These are phyloP conservation scores for Felis chaus DNA, from an alignment of 2,113 vertebrate genomes.

Conservation along the genomic window DNA sequence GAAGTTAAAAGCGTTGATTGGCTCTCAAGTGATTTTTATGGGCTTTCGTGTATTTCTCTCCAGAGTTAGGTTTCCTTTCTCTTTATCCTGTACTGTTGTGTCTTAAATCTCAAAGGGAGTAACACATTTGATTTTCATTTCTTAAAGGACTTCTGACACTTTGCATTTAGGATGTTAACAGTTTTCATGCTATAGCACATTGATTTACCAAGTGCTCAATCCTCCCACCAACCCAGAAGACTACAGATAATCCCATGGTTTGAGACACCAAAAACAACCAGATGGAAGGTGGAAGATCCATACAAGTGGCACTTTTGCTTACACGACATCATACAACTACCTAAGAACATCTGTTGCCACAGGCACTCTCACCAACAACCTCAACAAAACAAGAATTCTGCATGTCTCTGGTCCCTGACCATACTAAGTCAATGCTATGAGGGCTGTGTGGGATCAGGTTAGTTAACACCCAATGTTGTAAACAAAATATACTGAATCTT, in stretches of 20 bases:
- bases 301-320: neutral
- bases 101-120: neutral
- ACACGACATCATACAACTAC: no score
- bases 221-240: neutral
- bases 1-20: neutral
- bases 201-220: neutral
- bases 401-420: neutral
- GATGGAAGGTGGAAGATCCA: neutral
- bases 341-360: rapidly evolving
- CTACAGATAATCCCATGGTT: neutral
- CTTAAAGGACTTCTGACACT: neutral
- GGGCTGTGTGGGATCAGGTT: neutral
- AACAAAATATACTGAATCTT: neutral
- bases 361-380: neutral
- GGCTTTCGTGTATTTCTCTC: neutral
- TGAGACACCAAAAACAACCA: neutral
- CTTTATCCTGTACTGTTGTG: neutral
- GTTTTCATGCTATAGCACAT: neutral
- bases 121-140: neutral
- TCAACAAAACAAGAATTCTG: neutral
- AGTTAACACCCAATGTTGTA: neutral
- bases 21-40: neutral
- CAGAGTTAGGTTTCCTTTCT: neutral
- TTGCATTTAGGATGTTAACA: neutral
- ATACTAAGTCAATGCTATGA: no score